Conservation (phyloP, 2,113 vertebrate genomes). For the Raja brachyura region DNA sequence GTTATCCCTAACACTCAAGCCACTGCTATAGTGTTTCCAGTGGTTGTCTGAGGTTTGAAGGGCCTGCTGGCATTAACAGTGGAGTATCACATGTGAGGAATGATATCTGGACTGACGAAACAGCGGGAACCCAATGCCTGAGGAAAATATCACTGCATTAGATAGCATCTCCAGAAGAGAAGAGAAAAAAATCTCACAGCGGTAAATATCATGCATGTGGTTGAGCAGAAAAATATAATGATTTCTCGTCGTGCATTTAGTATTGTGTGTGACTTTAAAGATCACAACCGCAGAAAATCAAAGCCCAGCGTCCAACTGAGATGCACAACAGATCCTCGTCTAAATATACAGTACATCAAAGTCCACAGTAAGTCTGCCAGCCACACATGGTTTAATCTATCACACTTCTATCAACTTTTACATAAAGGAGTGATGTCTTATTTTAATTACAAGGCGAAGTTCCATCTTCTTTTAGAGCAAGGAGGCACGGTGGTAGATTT, state of each 20-base stretch:
- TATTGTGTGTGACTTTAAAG: slow-evolving; percentile 7
- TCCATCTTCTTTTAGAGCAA: neutral
- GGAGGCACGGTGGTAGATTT: too few relatives aligned
- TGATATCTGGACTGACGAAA: neutral
- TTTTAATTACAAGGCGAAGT: neutral
- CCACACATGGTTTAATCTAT: slow-evolving; percentile 11
- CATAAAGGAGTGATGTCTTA: neutral
- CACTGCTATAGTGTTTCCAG: neutral
- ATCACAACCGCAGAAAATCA: slow-evolving; percentile 12
- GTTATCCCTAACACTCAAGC: too few relatives aligned
- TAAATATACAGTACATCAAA: neutral
- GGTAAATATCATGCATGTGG: neutral
- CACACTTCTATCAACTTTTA: neutral
- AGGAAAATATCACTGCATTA: slow-evolving; percentile 20
- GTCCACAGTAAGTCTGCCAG: neutral
- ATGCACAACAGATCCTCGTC: neutral
- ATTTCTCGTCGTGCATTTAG: neutral
- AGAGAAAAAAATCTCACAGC: neutral
- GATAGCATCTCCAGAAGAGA: neutral
- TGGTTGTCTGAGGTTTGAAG: neutral
- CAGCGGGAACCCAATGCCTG: neutral
- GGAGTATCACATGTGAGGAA: neutral
- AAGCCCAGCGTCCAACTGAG: neutral
- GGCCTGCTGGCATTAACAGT: slow-evolving; percentile 8
- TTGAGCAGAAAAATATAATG: neutral